A percentile compares a stretch with the other conserved stretches of the same genome.
phyloP scores from a whole-genome alignment of 2,113 vertebrate species.

The Tylochromis polylepis region DNA sequence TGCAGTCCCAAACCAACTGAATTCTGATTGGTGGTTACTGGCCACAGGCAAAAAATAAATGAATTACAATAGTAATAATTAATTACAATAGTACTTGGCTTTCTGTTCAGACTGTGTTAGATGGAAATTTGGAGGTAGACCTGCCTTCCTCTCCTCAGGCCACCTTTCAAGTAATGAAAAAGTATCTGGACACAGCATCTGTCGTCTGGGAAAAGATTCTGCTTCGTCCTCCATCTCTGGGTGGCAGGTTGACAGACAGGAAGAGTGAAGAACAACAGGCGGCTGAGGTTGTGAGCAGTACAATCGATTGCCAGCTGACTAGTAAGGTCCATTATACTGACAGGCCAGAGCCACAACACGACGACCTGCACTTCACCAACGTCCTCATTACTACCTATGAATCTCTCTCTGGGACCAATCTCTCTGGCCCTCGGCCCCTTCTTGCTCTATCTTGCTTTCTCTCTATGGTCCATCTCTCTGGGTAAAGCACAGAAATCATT shows the following conservation, averaged over 20 bases:
- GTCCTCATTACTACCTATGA: constrained; percentile 63
- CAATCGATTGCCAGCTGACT: constrained; percentile 64
- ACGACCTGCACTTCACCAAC: constrained; percentile 46
- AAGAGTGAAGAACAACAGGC: constrained; percentile 62
- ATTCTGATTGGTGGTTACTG: not conserved
- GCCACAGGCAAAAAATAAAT: not conserved
- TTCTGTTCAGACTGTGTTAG: not conserved
- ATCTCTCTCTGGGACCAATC: constrained; percentile 61
- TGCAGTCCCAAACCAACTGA: not conserved
- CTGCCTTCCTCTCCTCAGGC: constrained; percentile 26
- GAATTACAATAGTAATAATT: not conserved
- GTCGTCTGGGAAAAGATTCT: constrained; percentile 43
- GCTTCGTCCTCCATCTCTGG: constrained; percentile 48
- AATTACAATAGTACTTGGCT: not conserved
- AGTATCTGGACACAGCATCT: constrained; percentile 49
- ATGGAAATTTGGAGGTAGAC: constrained; percentile 1
- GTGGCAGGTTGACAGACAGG: constrained; percentile 62
- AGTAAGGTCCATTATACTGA: constrained; percentile 63
- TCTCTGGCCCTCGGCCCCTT: not conserved
- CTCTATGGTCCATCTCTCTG: not conserved
- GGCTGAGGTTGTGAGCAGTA: constrained; percentile 30
- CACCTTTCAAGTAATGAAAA: constrained; percentile 60
- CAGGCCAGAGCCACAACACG: constrained; percentile 50
- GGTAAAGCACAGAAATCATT: constrained; percentile 10
- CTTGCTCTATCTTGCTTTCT: not conserved